Conservation (phyloP, 2,797 vertebrate species). For the Scomberomorus guttatus region DNA sequence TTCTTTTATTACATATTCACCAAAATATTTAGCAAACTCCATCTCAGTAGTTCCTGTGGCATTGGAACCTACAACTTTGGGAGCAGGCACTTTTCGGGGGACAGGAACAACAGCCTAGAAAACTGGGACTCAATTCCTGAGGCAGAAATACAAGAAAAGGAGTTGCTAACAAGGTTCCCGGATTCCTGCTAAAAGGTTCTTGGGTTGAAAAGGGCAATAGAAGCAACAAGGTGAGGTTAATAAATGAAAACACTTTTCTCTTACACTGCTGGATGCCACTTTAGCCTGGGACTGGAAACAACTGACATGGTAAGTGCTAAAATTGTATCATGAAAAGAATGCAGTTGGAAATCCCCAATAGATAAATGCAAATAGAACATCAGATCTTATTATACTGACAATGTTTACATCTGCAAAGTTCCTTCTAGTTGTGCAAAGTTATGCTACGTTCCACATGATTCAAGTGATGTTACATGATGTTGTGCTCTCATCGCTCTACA, state of each 20-base stretch:
- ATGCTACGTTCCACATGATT: not conserved
- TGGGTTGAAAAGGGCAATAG: not conserved
- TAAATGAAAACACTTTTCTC: not conserved
- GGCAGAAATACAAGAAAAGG: not conserved
- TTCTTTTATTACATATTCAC: not conserved
- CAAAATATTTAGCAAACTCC: no score
- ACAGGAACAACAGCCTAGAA: not conserved
- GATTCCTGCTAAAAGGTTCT: not conserved
- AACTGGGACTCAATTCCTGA: not conserved
- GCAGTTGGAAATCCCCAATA: not conserved
- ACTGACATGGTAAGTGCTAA: not conserved
- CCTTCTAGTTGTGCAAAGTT: no score
- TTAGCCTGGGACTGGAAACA: not conserved
- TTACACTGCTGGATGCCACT: not conserved
- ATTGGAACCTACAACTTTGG: not conserved
- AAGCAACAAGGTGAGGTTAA: not conserved
- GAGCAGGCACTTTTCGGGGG: not conserved
- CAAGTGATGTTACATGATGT: constrained; percentile 7
- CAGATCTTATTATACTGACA: not conserved
- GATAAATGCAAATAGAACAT: not conserved
- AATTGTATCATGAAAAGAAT: not conserved
- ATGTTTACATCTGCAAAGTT: not conserved
- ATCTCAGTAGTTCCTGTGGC: not conserved
- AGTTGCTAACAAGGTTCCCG: not conserved
- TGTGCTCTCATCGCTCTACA: not conserved